A percentile compares a stretch with the other conserved stretches of the same genome.
Evolutionary conservation across 2,113 vertebrate species (phyloP).

Genomic region (Puntigrus tetrazona): DNA sequence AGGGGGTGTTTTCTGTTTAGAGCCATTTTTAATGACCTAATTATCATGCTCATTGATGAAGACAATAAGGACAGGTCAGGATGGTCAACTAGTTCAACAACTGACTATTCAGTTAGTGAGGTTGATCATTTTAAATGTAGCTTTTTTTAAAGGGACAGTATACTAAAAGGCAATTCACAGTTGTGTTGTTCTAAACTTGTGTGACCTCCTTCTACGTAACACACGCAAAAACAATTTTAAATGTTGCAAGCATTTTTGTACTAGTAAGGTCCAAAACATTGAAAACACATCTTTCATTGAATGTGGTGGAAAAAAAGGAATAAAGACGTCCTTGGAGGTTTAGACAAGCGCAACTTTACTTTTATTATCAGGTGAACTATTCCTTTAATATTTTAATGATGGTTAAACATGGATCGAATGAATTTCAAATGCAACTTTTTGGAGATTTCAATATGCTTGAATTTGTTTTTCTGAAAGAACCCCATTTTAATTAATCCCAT

Average conservation of each 20-base stretch:
- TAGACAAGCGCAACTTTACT: not conserved
- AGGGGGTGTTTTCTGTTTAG: constrained; percentile 27
- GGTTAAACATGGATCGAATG: not conserved
- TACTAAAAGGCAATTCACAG: too few relatives aligned
- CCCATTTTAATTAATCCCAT: not conserved
- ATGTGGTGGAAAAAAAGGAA: too few relatives aligned
- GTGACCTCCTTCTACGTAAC: not conserved
- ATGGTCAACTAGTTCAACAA: not conserved
- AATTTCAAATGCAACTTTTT: not conserved
- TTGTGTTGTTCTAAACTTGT: too few relatives aligned
- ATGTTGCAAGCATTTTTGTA: too few relatives aligned
- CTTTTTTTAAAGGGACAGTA: not conserved
- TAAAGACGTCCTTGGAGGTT: not conserved
- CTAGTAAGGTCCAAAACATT: not conserved
- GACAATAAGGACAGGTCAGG: constrained; percentile 3
- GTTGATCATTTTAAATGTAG: not conserved
- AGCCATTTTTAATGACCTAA: constrained; percentile 28
- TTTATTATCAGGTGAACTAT: not conserved
- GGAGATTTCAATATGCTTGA: not conserved
- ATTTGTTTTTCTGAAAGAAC: not conserved
- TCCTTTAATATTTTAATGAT: not conserved
- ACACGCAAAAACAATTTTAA: not conserved
- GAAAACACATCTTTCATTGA: not conserved
- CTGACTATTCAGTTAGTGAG: not conserved
- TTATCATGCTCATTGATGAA: constrained; percentile 10